A percentile compares a stretch with the other conserved stretches of the same genome.
phyloP scores from a whole-genome alignment of 2,888 invertebrate species.

The Ichneumoninae sp. region DNA sequence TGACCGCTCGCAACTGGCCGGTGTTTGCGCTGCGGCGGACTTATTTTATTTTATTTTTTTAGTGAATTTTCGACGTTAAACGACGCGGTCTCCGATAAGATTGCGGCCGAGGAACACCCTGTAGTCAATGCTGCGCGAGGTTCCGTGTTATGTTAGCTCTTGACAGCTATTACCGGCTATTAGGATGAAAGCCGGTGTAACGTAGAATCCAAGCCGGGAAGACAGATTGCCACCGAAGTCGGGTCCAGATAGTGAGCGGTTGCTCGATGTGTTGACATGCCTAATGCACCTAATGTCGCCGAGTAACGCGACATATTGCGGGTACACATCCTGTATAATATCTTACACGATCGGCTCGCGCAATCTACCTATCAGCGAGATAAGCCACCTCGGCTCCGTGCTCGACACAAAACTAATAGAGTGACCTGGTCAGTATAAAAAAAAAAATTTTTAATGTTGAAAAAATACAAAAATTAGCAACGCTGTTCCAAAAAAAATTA shows the following conservation, averaged over 20 bases:
- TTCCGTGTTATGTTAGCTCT: conserved; percentile 73
- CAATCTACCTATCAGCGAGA: conserved; percentile 33
- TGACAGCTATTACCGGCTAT: conserved; percentile 74
- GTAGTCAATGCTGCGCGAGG: conserved; percentile 44
- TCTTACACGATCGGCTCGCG: conserved; percentile 37
- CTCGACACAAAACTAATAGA: conserved; percentile 23
- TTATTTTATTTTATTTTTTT: conserved; percentile 6
- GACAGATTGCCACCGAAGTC: conserved; percentile 74
- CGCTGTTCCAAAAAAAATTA: not conserved
- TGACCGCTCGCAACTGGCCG: not conserved
- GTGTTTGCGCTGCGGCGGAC: conserved; percentile 30
- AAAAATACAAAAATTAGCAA: not conserved
- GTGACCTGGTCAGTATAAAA: not conserved
- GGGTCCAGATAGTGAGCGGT: conserved; percentile 72
- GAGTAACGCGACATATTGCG: conserved; percentile 60
- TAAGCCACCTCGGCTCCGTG: conserved; percentile 16
- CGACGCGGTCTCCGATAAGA: conserved; percentile 53
- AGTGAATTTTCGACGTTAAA: conserved; percentile 54
- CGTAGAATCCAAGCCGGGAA: conserved; percentile 47
- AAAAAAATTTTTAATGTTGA: not conserved
- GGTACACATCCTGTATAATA: conserved; percentile 16
- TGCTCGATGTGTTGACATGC: conserved; percentile 76
- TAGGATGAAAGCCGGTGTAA: conserved; percentile 64
- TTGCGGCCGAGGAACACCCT: conserved; percentile 25
- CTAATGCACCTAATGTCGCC: conserved; percentile 77